Conservation (phyloP, 2,888 invertebrate genomes). For the Metellina segmentata region DNA sequence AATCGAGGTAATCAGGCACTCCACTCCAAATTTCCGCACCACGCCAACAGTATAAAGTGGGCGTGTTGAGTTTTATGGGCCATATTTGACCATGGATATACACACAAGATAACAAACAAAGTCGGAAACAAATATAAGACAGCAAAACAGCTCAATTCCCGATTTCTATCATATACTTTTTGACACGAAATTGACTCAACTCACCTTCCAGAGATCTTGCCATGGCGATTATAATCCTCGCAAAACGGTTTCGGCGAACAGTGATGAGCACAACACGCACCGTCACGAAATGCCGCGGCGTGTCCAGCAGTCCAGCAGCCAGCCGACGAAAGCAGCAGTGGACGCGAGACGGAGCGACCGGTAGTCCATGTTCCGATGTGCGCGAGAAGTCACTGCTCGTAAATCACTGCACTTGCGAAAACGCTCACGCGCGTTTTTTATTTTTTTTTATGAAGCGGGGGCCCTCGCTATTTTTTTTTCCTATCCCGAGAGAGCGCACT, state of each 20-base stretch:
- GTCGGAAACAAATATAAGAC: too few relatives aligned
- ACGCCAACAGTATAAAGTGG: too few relatives aligned
- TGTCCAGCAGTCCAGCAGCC: neutral
- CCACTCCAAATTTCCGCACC: too few relatives aligned
- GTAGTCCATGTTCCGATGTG: neutral
- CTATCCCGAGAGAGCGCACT: neutral
- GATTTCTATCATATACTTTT: neutral
- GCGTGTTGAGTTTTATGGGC: too few relatives aligned
- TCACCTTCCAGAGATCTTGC: slow-evolving; percentile 15
- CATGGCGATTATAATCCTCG: neutral
- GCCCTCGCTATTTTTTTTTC: too few relatives aligned
- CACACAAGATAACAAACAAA: too few relatives aligned
- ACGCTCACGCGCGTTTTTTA: too few relatives aligned
- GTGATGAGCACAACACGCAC: neutral
- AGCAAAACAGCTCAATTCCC: too few relatives aligned
- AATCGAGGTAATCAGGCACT: too few relatives aligned
- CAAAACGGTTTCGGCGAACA: neutral
- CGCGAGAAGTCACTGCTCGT: neutral
- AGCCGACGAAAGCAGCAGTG: neutral
- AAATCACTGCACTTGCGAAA: neutral
- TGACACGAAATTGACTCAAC: neutral
- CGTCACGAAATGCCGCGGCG: neutral
- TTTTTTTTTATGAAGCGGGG: neutral
- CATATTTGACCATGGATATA: too few relatives aligned
- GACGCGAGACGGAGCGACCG: neutral